Evolutionary conservation across 2,888 invertebrate genomes (phyloP), one percentile per base, ranked within the genome.

Genomic region (Deilephila porcellus): DNA sequence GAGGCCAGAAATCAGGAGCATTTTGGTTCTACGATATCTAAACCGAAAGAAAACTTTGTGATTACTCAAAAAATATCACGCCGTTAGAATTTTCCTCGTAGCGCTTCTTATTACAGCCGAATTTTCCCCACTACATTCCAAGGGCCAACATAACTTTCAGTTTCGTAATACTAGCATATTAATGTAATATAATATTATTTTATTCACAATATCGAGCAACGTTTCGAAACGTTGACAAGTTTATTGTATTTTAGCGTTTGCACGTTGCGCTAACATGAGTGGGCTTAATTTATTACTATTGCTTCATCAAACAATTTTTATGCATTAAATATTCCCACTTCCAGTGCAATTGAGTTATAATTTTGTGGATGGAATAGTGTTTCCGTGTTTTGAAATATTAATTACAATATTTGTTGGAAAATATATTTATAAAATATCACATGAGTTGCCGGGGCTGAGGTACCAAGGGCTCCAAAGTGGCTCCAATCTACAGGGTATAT

Each of bases 251-350:
- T 67, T 67, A 67, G 45, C 25, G 67, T 7, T 53, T 25, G 60
- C 60, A 29, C 11, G 56, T n/a, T 56, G 56, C 60, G 25, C 45
- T 56, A 19, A 70, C 71, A 20, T 7, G 56, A 70, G 74, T 74
- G 70, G 72, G 62, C n/a, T n/a, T n/a, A 67, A 71, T 71, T 73
- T 73, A 71, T 71, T 74, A 20, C 37, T 56, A 60, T 64, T 60
- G 14, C 60, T n/a, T 73, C 63, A 64, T 14, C 60, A 70, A 32
- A 60, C n/a, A 32, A 56, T 64, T 32, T 62, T 62, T 37, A 37
- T 60, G 45, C 56, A 56, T 56, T 52, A 53, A 25, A 32, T 25
- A 29, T 25, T 19, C 19, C n/a, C 53, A 53, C 6, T 56, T n/a
- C n/a, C 6, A n/a, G 6, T 56, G 56, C 56, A 56, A 56, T 56